phyloP scores from a whole-genome alignment of 2,888 invertebrate species.

The Agrochola macilenta region DNA sequence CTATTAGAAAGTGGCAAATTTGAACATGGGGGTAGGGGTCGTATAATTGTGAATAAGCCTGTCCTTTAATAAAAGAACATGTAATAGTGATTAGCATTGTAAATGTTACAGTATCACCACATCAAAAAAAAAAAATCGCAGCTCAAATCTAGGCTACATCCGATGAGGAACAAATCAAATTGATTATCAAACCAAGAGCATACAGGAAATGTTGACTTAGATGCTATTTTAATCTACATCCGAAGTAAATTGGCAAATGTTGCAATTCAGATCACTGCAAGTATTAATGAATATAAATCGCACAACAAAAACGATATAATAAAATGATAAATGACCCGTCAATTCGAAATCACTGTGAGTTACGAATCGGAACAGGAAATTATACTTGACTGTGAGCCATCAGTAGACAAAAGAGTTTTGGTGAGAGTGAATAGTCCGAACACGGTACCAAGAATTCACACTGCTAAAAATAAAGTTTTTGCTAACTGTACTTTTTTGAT shows the following conservation, averaged over 20 bases:
- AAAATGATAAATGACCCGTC: conserved; percentile 74
- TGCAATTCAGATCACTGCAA: conserved; percentile 24
- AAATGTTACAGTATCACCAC: conserved; percentile 41
- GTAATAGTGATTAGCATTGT: conserved; percentile 72
- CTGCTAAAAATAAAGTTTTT: conserved; percentile 71
- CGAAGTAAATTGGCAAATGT: conserved; percentile 34
- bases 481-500: conserved; percentile 69
- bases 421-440: conserved; percentile 79
- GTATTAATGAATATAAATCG: background rate
- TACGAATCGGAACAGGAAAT: conserved; percentile 80
- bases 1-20: conserved; percentile 89
- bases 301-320: conserved; percentile 47
- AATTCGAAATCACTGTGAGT: conserved; percentile 69
- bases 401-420: conserved; percentile 78
- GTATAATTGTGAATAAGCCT: conserved; percentile 78
- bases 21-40: conserved; percentile 75
- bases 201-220: background rate
- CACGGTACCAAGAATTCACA: conserved; percentile 73
- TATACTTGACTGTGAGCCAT: conserved; percentile 75
- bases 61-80: conserved; percentile 80
- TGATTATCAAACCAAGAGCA: conserved; percentile 6
- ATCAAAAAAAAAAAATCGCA: conserved; percentile 2
- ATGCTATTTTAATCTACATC: conserved; percentile 14
- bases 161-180: conserved; percentile 18
- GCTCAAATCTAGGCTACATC: conserved; percentile 1